Conservation (phyloP, 2,797 vertebrate genomes). For the Phylloscopus collybita region DNA sequence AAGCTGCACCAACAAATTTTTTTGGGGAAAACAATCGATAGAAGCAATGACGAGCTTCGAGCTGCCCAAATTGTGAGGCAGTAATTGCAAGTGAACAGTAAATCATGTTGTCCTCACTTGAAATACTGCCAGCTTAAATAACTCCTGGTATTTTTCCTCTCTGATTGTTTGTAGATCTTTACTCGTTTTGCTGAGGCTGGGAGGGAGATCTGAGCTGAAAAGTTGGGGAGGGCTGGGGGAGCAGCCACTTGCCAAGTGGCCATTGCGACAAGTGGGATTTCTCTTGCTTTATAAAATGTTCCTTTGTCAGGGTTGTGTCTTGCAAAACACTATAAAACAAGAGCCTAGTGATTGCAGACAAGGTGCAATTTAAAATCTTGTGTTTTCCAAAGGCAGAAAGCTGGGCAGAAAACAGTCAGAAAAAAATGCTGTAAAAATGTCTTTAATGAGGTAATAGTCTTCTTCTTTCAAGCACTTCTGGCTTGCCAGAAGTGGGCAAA, state of each 20-base stretch:
- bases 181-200: neutral
- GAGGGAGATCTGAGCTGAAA: neutral
- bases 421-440: neutral
- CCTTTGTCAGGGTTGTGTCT: neutral
- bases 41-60: rapidly evolving
- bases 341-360: neutral
- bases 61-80: neutral
- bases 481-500: neutral
- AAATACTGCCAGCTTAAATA: neutral
- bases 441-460: neutral
- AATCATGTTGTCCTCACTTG: neutral
- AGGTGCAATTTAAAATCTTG: neutral
- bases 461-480: neutral
- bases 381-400: neutral
- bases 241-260: neutral
- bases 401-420: neutral
- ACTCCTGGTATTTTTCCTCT: neutral
- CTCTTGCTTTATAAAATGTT: neutral
- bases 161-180: neutral
- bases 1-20: neutral
- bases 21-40: neutral
- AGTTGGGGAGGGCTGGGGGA: neutral
- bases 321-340: neutral
- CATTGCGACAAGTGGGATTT: neutral
- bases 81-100: neutral